Evolutionary conservation across 2,888 invertebrate species (phyloP).

Genomic region (Tachina grossa): DNA sequence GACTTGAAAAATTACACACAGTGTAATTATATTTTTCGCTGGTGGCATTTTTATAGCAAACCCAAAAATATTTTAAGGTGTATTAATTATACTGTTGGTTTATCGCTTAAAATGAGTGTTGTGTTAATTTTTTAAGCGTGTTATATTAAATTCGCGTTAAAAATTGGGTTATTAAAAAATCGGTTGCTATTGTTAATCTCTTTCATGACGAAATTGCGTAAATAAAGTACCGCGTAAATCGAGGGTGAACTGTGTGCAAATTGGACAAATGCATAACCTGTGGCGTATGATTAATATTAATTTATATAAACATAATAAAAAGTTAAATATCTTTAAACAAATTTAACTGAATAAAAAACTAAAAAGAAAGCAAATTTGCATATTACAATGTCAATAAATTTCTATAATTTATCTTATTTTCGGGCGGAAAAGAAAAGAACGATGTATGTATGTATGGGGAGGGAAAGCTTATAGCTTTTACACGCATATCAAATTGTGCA

Average conservation of each 20-base stretch:
- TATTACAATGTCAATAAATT: conserved; percentile 66
- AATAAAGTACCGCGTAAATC: not conserved
- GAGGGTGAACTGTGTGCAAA: not conserved
- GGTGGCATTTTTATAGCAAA: too few relatives aligned
- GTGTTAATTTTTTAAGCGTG: too few relatives aligned
- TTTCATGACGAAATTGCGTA: too few relatives aligned
- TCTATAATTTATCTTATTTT: conserved; percentile 67
- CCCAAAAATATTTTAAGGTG: too few relatives aligned
- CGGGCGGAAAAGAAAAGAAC: not conserved
- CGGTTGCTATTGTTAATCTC: too few relatives aligned
- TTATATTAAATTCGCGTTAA: too few relatives aligned
- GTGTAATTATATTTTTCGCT: too few relatives aligned
- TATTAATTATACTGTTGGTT: too few relatives aligned
- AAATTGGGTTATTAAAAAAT: too few relatives aligned
- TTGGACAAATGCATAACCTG: not conserved
- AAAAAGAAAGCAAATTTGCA: conserved; percentile 50
- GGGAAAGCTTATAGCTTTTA: conserved; percentile 41
- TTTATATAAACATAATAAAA: not conserved
- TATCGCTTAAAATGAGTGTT: too few relatives aligned
- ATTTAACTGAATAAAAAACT: conserved; percentile 8
- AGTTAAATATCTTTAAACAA: not conserved
- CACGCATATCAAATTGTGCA: conserved; percentile 49
- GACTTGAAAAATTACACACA: too few relatives aligned
- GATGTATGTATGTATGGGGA: not conserved
- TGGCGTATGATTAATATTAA: conserved; percentile 48